These are phyloP conservation scores for Meteorus colon DNA, from an alignment of 2,888 invertebrate genomes.

Conservation along the genomic window DNA sequence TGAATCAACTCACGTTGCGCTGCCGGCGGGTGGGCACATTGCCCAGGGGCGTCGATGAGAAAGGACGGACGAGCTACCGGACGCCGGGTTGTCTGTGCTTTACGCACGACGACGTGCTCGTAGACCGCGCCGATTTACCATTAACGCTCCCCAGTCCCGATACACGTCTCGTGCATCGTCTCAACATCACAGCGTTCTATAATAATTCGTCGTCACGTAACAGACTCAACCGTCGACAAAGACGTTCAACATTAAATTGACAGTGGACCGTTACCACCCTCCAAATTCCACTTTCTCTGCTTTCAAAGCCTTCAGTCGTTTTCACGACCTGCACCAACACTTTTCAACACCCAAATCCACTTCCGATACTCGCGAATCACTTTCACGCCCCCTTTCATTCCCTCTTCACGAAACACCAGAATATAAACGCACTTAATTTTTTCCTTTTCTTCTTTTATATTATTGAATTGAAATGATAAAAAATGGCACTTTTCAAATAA, in stretches of 20 bases:
- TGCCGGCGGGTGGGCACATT: slow-evolving; percentile 73
- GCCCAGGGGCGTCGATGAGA: slow-evolving; percentile 72
- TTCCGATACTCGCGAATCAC: slow-evolving; percentile 5
- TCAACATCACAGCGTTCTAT: slow-evolving; percentile 49
- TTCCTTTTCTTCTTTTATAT: neutral
- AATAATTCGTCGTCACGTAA: slow-evolving; percentile 13
- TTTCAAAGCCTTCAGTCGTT: neutral
- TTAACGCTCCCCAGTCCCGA: slow-evolving; percentile 62
- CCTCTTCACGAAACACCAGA: neutral
- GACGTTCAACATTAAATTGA: slow-evolving; percentile 7
- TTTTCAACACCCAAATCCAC: neutral
- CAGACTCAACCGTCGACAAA: neutral
- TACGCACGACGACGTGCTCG: slow-evolving; percentile 54
- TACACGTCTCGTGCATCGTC: slow-evolving; percentile 55
- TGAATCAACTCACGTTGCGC: slow-evolving; percentile 68
- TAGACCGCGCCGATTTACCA: slow-evolving; percentile 57
- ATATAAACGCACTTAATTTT: neutral
- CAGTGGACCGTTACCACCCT: neutral
- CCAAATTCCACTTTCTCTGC: no score
- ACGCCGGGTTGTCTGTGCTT: slow-evolving; percentile 62
- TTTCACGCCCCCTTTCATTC: slow-evolving; percentile 1
- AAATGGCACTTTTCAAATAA: neutral
- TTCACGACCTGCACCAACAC: slow-evolving; percentile 25
- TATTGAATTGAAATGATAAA: neutral
- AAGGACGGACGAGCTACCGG: slow-evolving; percentile 71